Conservation (phyloP, 1,140 invertebrate species). For the Cotesia chilonis region DNA sequence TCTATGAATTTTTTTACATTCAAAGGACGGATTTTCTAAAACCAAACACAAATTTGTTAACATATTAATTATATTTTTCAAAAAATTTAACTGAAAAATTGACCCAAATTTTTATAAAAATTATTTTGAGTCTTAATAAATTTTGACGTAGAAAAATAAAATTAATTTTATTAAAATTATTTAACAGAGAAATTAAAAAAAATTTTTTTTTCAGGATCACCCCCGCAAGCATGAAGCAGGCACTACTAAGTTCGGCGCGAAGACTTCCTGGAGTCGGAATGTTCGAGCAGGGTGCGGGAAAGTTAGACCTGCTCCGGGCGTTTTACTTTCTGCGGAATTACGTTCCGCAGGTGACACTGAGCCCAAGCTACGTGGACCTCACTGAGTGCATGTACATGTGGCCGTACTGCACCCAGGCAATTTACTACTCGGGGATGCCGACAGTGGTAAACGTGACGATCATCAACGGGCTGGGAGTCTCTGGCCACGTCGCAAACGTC, state of each 20-base stretch:
- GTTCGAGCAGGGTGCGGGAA: conserved; percentile 97
- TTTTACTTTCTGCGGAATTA: conserved; percentile 60
- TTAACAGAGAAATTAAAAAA: too few relatives aligned
- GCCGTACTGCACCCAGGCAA: conserved; percentile 95
- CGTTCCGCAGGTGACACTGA: conserved; percentile 61
- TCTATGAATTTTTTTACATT: too few relatives aligned
- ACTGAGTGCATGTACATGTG: conserved; percentile 97
- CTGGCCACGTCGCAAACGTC: conserved; percentile 72
- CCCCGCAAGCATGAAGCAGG: conserved; percentile 95
- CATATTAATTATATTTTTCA: too few relatives aligned
- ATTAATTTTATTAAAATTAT: too few relatives aligned
- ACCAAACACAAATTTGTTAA: too few relatives aligned
- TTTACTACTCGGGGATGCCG: conserved; percentile 88
- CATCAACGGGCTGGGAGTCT: conserved; percentile 88
- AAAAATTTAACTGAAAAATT: too few relatives aligned
- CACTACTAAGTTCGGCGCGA: conserved; percentile 86
- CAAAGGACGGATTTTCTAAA: too few relatives aligned
- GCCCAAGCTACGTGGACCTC: conserved; percentile 86
- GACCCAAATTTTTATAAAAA: too few relatives aligned
- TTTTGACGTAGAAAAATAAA: too few relatives aligned
- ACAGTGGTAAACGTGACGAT: conserved; percentile 93
- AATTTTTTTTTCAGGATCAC: conserved; percentile 71
- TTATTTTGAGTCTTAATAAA: too few relatives aligned
- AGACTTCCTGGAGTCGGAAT: conserved; percentile 88
- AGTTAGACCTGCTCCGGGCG: conserved; percentile 81